Evolutionary conservation across 2,797 vertebrate species (phyloP), one percentile per base, ranked within the genome.

Genomic region (Gambusia yucatana): DNA sequence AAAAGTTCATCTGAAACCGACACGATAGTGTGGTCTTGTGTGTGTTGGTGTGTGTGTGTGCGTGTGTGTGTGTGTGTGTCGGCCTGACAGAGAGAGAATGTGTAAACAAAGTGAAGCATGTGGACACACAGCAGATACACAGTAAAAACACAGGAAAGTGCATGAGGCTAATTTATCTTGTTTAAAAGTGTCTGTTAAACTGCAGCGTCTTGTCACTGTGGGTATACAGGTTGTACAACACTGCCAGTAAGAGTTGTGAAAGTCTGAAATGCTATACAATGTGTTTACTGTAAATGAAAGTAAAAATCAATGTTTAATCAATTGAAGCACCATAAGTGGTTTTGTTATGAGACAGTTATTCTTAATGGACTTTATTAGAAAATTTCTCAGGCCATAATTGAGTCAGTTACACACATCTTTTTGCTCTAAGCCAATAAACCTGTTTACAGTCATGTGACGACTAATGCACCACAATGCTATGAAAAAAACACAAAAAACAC

Each of bases 1-100:
- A 95, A 94, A 93, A 94, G 95, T 95, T 96, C 94, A 95, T 84
- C 91, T 69, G 82, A 82, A 85, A 80, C 87, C 84, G 80, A 89
- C 91, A 80, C 71, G 72, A 87, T 78, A 87, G 89, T 91, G 88
- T 88, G 87, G 87, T 91, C 72, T 72, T 73, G 3, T 75, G 33
- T 83, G 3, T 77, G 33, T 84, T 39, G 36, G 57, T 72, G 3
- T 78, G 33, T 84, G 59, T 73, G 36, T 39, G 3, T 76, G 33
- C 83, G 63, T 73, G 3, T 78, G 33, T 84, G 52, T 74, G 3
- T 79, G 36, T 85, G 57, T 36, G 20, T 52, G 41, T 43, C 43
- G 39, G 65, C 11, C 65, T 69, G 28, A 22, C 41, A 30, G 22
- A 77, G 57, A 33, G 75, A 73, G 65, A 82, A 83, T 47, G 77